phyloP scores from a whole-genome alignment of 2,888 invertebrate genomes.

The Drosophila crucigera region DNA sequence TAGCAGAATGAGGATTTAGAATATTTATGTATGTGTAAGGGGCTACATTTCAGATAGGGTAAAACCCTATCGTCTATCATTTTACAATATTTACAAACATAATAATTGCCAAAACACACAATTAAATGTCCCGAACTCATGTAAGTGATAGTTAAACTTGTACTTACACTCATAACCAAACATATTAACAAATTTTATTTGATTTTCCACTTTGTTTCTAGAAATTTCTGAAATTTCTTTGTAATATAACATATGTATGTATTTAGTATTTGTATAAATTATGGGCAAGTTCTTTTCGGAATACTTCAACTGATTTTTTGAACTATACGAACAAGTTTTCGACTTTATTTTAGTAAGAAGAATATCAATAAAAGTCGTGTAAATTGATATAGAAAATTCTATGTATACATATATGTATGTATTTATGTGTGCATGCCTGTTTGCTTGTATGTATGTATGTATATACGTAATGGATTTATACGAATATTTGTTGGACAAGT shows the following conservation, averaged over 20 bases:
- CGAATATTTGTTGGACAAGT: constrained; percentile 54
- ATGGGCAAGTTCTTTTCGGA: constrained; percentile 31
- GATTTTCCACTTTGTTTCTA: constrained; percentile 19
- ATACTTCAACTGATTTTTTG: constrained; percentile 34
- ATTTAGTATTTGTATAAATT: constrained; percentile 20
- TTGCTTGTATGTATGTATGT: constrained; percentile 15
- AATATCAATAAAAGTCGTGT: constrained; percentile 51
- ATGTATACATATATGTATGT: constrained; percentile 34
- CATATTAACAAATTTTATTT: constrained; percentile 40
- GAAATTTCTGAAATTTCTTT: constrained; percentile 23
- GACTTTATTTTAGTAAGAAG: constrained; percentile 39
- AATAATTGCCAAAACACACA: constrained; percentile 64
- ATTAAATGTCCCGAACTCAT: constrained; percentile 36
- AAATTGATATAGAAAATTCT: constrained; percentile 67
- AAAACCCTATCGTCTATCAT: constrained; percentile 44
- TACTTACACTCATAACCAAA: constrained; percentile 50
- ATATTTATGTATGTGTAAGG: constrained; percentile 9
- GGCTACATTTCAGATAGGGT: constrained; percentile 28
- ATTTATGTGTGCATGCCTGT: constrained; percentile 21
- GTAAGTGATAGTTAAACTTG: constrained; percentile 55
- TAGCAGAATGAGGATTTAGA: constrained; percentile 43
- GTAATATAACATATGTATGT: constrained; percentile 27
- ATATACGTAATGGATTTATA: constrained; percentile 28
- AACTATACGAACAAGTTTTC: constrained; percentile 17
- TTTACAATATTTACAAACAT: constrained; percentile 74